A percentile compares a stretch with the other conserved stretches of the same genome.
Conservation (phyloP, 2,797 vertebrate species). For the Eulemur mongoz region DNA sequence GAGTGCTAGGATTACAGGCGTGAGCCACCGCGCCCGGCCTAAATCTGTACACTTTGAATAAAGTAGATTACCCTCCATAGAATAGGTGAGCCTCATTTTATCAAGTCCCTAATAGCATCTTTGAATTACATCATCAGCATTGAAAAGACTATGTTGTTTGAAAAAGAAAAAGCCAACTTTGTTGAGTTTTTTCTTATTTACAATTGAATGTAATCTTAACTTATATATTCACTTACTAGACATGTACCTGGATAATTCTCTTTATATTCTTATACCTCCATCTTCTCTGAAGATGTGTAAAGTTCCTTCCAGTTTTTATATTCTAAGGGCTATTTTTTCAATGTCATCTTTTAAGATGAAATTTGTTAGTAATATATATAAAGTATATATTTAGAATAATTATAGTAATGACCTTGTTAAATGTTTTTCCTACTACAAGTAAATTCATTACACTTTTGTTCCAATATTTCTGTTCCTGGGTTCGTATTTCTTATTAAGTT, state of each 20-base stretch:
- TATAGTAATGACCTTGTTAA: background rate
- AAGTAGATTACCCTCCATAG: background rate
- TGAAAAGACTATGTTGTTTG: background rate
- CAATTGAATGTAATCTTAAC: background rate
- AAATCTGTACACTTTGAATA: background rate
- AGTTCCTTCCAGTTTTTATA: background rate
- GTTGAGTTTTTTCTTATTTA: background rate
- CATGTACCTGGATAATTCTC: background rate
- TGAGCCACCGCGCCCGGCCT: no score
- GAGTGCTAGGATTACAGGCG: no score
- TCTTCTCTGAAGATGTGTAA: background rate
- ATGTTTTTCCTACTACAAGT: background rate
- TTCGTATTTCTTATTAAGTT: constrained; percentile 27
- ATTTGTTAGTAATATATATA: background rate
- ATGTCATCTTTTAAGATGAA: background rate
- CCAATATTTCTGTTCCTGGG: background rate
- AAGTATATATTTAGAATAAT: background rate
- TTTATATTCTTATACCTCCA: background rate
- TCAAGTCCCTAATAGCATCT: background rate
- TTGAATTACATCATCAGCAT: background rate
- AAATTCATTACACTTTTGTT: background rate
- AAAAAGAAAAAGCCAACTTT: background rate
- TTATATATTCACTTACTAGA: background rate
- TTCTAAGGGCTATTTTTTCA: background rate
- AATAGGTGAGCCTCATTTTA: background rate